Evolutionary conservation across 2,888 invertebrate species (phyloP).

Genomic region (Aplocera efformata): DNA sequence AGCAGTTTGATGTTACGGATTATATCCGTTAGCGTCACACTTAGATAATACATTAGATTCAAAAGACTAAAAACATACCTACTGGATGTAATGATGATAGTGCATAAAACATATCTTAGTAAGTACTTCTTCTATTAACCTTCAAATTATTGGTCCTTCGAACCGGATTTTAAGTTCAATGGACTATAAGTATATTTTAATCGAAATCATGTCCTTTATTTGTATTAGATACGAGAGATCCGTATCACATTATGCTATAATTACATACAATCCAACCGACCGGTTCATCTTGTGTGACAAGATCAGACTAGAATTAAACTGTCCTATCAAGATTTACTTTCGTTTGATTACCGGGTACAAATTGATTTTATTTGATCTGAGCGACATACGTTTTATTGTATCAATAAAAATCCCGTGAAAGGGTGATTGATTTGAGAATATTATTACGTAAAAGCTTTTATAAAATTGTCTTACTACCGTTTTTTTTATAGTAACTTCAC

Average conservation of each 20-base stretch:
- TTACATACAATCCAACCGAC: constrained; percentile 3
- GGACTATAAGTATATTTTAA: too few species aligned
- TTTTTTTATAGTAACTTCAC: too few species aligned
- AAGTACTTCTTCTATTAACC: too few species aligned
- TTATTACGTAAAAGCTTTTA: constrained; percentile 11
- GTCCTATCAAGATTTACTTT: constrained; percentile 26
- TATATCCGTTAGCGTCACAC: too few species aligned
- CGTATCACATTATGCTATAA: background rate
- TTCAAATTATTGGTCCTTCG: constrained; percentile 4
- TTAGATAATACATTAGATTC: too few species aligned
- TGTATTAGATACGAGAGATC: too few species aligned
- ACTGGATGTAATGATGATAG: too few species aligned
- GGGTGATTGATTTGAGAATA: constrained; percentile 2
- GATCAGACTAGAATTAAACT: constrained; percentile 16
- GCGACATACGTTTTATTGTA: constrained; percentile 11
- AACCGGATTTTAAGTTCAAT: constrained; percentile 8
- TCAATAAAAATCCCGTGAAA: constrained; percentile 13
- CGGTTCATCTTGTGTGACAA: constrained; percentile 12
- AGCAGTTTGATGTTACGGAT: too few species aligned
- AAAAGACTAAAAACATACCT: too few species aligned
- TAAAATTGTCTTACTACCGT: background rate
- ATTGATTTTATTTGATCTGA: constrained; percentile 22
- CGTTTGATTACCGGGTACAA: constrained; percentile 21
- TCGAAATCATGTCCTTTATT: too few species aligned
- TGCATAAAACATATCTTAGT: too few species aligned